Percentiles rank a stretch among this genome's conserved stretches.
Evolutionary conservation across 2,113 vertebrate species (phyloP).

Genomic region (Garra rufa): DNA sequence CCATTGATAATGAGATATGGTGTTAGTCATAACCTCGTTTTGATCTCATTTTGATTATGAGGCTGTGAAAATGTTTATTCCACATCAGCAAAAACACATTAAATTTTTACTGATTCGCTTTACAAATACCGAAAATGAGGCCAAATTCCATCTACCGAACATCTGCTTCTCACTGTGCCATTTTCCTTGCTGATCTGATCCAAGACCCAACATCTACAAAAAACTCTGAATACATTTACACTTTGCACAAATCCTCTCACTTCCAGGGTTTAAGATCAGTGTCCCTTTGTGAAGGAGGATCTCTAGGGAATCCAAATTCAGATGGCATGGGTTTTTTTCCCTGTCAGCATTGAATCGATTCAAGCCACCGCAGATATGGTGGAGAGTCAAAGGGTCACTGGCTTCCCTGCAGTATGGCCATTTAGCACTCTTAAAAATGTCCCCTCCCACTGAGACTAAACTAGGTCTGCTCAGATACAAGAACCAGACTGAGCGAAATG

Average conservation of each 20-base stretch:
- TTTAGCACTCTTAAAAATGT: constrained; percentile 26
- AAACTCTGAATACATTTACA: background rate
- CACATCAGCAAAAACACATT: background rate
- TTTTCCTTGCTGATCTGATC: background rate
- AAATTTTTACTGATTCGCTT: background rate
- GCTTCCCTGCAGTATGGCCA: constrained; percentile 24
- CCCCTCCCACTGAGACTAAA: background rate
- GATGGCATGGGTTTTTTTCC: background rate
- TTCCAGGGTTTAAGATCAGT: constrained; percentile 10
- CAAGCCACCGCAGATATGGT: background rate
- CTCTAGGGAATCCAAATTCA: constrained; percentile 21
- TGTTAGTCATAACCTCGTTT: constrained; percentile 46
- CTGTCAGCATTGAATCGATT: constrained; percentile 39
- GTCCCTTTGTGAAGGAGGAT: constrained; percentile 13
- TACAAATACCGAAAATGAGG: background rate
- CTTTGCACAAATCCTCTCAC: constrained; percentile 23
- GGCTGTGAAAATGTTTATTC: constrained; percentile 7
- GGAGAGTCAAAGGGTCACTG: constrained; percentile 42
- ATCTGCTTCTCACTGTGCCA: background rate
- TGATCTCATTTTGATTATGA: constrained; percentile 14
- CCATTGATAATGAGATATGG: constrained; percentile 36
- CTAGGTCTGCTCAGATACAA: constrained; percentile 3
- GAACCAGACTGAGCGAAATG: background rate
- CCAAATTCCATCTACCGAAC: background rate
- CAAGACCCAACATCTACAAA: background rate